A percentile compares a stretch with the other conserved stretches of the same genome.
These are phyloP conservation scores for Nasua narica DNA, from an alignment of 2,797 vertebrate genomes.

Conservation along the genomic window DNA sequence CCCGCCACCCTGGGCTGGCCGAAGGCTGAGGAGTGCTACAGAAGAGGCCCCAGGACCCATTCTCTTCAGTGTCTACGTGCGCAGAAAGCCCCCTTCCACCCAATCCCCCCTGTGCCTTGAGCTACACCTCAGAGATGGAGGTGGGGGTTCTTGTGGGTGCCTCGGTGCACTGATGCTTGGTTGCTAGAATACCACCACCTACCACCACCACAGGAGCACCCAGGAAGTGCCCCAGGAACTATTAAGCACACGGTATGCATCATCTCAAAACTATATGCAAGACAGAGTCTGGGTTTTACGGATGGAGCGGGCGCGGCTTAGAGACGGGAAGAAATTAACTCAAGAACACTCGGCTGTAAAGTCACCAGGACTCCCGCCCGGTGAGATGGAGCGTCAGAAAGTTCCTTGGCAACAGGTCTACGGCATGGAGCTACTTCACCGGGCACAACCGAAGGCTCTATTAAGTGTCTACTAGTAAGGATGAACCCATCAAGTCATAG, in stretches of 20 bases:
- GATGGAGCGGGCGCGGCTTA: not conserved
- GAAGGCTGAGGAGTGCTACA: not conserved
- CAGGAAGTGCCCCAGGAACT: not conserved
- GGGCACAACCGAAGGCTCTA: not conserved
- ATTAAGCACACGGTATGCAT: accelerated
- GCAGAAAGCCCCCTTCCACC: accelerated
- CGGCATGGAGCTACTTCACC: not conserved
- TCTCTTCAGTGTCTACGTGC: not conserved
- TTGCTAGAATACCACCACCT: not conserved
- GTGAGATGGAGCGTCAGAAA: not conserved
- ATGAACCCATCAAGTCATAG: not conserved
- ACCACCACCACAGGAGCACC: not conserved
- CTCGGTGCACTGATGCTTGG: not conserved
- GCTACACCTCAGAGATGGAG: not conserved
- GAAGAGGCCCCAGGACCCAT: not conserved
- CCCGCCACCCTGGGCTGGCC: too few species aligned
- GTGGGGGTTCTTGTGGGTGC: not conserved
- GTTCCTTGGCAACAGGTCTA: not conserved
- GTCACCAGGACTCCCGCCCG: not conserved
- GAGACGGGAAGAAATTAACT: not conserved
- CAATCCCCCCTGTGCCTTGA: not conserved
- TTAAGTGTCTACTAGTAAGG: not conserved
- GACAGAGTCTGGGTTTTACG: not conserved
- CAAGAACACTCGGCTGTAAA: not conserved
- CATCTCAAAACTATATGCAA: not conserved